Conservation (phyloP, 2,113 vertebrate genomes). For the Poeciliopsis turrubarensis region DNA sequence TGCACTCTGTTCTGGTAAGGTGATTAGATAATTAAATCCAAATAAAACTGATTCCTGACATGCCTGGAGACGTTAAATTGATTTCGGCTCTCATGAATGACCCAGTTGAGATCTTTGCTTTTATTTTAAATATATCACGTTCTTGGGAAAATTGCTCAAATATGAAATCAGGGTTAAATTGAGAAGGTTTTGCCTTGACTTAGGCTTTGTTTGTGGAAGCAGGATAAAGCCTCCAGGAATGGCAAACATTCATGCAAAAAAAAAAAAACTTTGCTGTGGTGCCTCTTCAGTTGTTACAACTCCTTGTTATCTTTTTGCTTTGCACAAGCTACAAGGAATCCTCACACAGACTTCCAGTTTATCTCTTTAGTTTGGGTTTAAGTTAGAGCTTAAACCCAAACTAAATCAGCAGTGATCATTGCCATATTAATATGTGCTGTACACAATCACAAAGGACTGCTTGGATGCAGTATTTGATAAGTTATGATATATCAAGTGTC, state of each 20-base stretch:
- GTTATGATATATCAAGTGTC: too few species aligned
- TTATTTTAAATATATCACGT: not conserved
- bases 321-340: not conserved
- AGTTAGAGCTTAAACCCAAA: too few species aligned
- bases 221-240: not conserved
- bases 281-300: not conserved
- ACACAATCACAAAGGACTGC: not conserved
- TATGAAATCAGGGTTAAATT: not conserved
- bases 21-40: not conserved
- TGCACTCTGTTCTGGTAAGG: constrained; percentile 98
- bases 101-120: not conserved
- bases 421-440: not conserved
- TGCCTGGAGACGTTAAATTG: not conserved
- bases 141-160: not conserved
- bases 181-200: not conserved
- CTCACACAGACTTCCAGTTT: not conserved
- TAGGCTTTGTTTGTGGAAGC: not conserved
- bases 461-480: not conserved
- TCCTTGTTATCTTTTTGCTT: not conserved
- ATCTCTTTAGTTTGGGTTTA: not conserved
- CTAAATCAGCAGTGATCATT: not conserved
- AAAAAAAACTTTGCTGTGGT: too few species aligned
- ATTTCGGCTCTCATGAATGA: not conserved
- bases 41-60: not conserved
- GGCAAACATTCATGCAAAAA: too few species aligned